Conservation (phyloP, 1,140 invertebrate genomes). For the Musca domestica region DNA sequence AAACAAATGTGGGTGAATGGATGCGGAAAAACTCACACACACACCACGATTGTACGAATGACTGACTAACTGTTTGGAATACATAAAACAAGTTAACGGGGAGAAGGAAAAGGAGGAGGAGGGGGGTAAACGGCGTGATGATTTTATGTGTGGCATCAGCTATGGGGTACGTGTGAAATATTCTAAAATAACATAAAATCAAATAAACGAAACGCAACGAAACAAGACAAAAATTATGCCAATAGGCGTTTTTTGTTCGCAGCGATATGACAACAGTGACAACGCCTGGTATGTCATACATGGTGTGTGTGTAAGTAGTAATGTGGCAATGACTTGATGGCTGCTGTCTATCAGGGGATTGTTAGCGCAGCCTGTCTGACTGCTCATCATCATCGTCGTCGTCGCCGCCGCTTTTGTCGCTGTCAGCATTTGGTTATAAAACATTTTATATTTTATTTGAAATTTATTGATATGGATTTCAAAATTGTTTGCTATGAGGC, state of each 20-base stretch:
- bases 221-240: not conserved
- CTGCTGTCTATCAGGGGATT: no score
- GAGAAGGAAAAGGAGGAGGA: not conserved
- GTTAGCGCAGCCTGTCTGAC: no score
- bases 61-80: not conserved
- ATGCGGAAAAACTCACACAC: not conserved
- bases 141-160: slow-evolving; percentile 13
- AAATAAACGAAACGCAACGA: not conserved
- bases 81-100: not conserved
- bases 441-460: slow-evolving; percentile 10
- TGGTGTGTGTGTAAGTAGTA: not conserved
- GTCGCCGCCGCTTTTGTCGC: no score
- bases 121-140: slow-evolving; percentile 1
- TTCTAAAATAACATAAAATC: slow-evolving; percentile 4
- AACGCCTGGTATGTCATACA: no score
- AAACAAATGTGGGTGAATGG: not conserved
- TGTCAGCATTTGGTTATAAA: not conserved
- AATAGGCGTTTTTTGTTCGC: slow-evolving; percentile 5
- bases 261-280: no score
- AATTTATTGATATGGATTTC: slow-evolving; percentile 17
- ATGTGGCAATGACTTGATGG: not conserved
- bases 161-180: slow-evolving; percentile 12
- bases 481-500: slow-evolving; percentile 17
- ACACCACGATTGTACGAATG: not conserved
- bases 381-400: no score